Evolutionary conservation across 2,113 vertebrate genomes (phyloP).

Genomic region (Psephotus haematonotus): DNA sequence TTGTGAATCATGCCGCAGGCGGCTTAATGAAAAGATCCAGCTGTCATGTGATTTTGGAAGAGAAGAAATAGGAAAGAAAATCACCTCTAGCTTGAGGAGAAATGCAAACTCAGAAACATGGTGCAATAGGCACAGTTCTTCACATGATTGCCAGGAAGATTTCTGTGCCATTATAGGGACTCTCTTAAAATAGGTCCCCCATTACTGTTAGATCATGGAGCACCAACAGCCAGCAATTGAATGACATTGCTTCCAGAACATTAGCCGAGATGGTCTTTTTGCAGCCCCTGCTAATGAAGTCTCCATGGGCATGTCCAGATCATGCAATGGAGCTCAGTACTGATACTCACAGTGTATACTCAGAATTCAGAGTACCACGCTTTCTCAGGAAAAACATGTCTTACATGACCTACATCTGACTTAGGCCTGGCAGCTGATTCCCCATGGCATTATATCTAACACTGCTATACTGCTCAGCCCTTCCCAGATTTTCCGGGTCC

Average conservation of each 20-base stretch:
- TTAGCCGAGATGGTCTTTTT: neutral
- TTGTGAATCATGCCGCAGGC: slow-evolving; percentile 7
- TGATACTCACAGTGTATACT: accelerated
- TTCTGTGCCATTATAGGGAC: neutral
- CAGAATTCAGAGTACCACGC: neutral
- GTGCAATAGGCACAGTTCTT: neutral
- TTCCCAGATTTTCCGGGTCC: neutral
- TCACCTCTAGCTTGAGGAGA: neutral
- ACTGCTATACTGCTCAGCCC: neutral
- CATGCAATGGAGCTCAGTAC: neutral
- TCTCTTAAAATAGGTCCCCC: neutral
- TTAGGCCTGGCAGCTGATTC: neutral
- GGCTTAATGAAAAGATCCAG: slow-evolving; percentile 29
- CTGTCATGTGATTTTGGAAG: slow-evolving; percentile 27
- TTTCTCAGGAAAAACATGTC: neutral
- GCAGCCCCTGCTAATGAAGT: accelerated
- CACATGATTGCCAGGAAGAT: neutral
- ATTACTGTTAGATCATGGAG: neutral
- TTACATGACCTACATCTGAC: neutral
- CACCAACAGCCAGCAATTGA: neutral
- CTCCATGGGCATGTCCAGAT: neutral
- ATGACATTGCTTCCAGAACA: neutral
- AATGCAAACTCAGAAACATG: neutral
- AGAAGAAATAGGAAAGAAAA: neutral
- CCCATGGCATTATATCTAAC: neutral